Percentiles rank a stretch among this genome's conserved stretches.
Conservation (phyloP, 1,140 invertebrate species). For the Apis dorsata region DNA sequence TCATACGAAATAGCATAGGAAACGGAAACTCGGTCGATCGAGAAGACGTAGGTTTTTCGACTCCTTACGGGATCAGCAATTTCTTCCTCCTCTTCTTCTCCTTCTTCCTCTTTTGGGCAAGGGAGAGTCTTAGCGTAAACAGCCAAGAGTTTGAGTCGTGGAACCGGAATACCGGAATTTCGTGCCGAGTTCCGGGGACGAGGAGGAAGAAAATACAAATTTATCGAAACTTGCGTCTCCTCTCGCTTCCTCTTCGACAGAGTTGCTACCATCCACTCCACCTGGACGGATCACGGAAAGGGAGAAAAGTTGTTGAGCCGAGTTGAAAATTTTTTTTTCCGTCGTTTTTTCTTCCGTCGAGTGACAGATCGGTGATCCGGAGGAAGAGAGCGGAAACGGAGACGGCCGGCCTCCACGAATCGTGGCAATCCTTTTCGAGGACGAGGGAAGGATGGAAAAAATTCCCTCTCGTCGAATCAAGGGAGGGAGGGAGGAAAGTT, state of each 20-base stretch:
- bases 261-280: slow-evolving; percentile 10
- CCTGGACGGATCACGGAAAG: background rate
- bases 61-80: slow-evolving; percentile 16
- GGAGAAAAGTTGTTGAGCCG: slow-evolving; percentile 31
- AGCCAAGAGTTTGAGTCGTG: background rate
- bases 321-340: slow-evolving; percentile 40
- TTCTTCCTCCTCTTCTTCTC: background rate
- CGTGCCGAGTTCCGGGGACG: background rate
- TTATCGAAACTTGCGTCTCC: slow-evolving; percentile 40
- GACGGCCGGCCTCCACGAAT: background rate
- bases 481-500: slow-evolving; percentile 3
- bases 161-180: slow-evolving; percentile 4
- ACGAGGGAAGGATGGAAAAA: background rate
- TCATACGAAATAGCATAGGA: too few species aligned
- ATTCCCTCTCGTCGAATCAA: background rate
- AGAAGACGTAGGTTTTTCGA: background rate
- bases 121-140: too few species aligned
- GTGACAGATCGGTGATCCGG: slow-evolving; percentile 57
- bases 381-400: background rate
- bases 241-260: slow-evolving; percentile 2
- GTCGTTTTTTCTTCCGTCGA: slow-evolving; percentile 38
- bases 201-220: slow-evolving; percentile 46
- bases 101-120: background rate
- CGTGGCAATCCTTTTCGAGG: background rate
- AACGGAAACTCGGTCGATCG: too few species aligned